Evolutionary conservation across 2,113 vertebrate genomes (phyloP), one percentile per base, ranked within the genome.

Genomic region (Regulus satrapa): DNA sequence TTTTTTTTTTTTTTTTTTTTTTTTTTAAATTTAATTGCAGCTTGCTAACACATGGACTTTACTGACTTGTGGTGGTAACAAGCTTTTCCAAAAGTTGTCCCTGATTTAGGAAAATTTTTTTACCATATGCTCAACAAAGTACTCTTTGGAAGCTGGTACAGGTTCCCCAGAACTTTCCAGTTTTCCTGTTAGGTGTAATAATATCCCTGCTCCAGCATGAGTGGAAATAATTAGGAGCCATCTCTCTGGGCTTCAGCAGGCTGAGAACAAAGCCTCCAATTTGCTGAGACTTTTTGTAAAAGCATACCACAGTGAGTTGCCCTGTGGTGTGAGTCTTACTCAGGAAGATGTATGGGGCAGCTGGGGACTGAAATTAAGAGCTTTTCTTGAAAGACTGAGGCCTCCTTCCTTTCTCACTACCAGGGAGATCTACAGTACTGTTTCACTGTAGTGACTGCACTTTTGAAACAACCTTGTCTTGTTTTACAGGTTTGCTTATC

Each of bases 1-100:
- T n/a, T n/a, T n/a, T n/a, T n/a, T n/a, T n/a, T 43, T 16, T 8
- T 28, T 29, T 17, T 1, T 3, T 29, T 25, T 2, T 3, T 32
- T 31, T 1, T 6, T 49, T n/a, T 62, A n/a, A n/a, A n/a, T n/a
- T 17, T 11, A 73, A 45, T 14, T 43, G 15, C 63, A 77, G 8
- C 18, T 67, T 74, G 28, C 28, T 56, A n/a, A 45, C 29, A 80
- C 84, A 13, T 32, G 7, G 43, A 28, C 15, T 72, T 72, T 7
- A 28, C 5, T 68, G 36, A 64, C 15, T 52, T 63, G 12, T 19
- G 12, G 19, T 43, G 7, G 52, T 28, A 78, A 56, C 24, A 51
- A 83, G 13, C 5, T 75, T 79, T 68, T 26, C 18, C 56, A 74
- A 48, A 9, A 80, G 14, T 12, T 63, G 24, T n/a, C 48, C 32